Conservation (phyloP, 2,797 vertebrate genomes). For the Malacoctenus gilli region DNA sequence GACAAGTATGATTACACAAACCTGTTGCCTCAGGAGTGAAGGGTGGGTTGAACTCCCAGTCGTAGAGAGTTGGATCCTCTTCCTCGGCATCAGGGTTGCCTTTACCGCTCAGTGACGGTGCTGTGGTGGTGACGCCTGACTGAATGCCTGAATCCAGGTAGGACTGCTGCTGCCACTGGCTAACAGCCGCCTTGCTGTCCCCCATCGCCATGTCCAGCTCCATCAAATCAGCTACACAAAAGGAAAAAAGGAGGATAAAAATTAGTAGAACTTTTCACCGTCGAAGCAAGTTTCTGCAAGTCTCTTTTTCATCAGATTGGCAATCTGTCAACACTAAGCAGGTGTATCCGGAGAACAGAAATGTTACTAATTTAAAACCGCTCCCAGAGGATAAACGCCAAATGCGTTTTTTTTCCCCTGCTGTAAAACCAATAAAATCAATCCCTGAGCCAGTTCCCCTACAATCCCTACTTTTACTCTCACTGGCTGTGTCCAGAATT, state of each 20-base stretch:
- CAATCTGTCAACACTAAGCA: no score
- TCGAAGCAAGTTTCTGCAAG: no score
- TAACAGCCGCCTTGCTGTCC: conserved; percentile 96
- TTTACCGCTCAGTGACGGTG: conserved; percentile 97
- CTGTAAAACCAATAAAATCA: no score
- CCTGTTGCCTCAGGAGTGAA: conserved; percentile 96
- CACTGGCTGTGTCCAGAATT: no score
- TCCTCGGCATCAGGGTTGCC: conserved; percentile 97
- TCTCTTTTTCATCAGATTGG: no score
- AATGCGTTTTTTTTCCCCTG: no score
- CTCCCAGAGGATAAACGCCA: no score
- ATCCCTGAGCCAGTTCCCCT: no score
- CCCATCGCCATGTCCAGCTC: conserved; percentile 99
- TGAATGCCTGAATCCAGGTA: conserved; percentile 99
- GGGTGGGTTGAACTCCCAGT: conserved; percentile 97
- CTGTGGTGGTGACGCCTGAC: conserved; percentile 96
- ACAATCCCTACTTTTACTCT: no score
- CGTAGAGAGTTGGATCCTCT: conserved; percentile 93
- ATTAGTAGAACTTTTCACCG: no score
- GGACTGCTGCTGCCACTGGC: conserved; percentile 98
- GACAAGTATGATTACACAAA: conserved; percentile 54
- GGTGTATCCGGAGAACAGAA: no score
- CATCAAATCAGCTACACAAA: conserved; percentile 93
- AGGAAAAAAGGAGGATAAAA: not conserved
- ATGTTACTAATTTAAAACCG: no score